A percentile compares a stretch with the other conserved stretches of the same genome.
Conservation (phyloP, 2,888 invertebrate species). For the Clostera curtula region DNA sequence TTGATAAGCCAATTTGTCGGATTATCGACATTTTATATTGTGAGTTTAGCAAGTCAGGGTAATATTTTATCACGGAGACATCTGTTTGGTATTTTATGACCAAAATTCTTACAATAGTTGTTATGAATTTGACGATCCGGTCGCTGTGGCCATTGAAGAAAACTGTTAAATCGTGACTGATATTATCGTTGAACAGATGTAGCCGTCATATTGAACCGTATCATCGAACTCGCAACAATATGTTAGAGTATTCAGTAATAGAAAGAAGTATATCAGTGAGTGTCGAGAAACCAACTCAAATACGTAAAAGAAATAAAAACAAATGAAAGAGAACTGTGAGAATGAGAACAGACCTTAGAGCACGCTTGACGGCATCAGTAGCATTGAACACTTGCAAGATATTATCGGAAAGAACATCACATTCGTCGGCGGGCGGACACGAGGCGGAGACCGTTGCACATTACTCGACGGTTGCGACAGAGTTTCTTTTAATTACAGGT, state of each 20-base stretch:
- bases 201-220: constrained; percentile 2
- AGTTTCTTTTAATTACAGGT: too few species aligned
- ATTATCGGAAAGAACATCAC: too few species aligned
- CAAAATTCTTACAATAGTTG: constrained; percentile 5
- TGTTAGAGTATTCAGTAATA: constrained; percentile 24
- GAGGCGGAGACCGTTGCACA: too few species aligned
- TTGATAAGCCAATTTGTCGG: too few species aligned
- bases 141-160: constrained; percentile 5
- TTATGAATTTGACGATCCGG: constrained; percentile 11
- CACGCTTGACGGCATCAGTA: constrained; percentile 20
- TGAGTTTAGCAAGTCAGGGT: too few species aligned
- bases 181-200: too few species aligned
- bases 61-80: constrained; percentile 2
- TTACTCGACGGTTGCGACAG: too few species aligned
- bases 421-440: too few species aligned
- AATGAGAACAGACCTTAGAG: constrained; percentile 20
- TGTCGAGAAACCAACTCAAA: constrained; percentile 27
- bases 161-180: too few species aligned
- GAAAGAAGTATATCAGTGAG: constrained; percentile 30
- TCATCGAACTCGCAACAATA: constrained; percentile 35
- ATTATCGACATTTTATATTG: too few species aligned
- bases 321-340: constrained; percentile 20
- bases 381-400: too few species aligned
- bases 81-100: constrained; percentile 4
- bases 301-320: constrained; percentile 7